phyloP scores from a whole-genome alignment of 64 coral and sea anemone genomes.

The Exaiptasia diaphana region DNA sequence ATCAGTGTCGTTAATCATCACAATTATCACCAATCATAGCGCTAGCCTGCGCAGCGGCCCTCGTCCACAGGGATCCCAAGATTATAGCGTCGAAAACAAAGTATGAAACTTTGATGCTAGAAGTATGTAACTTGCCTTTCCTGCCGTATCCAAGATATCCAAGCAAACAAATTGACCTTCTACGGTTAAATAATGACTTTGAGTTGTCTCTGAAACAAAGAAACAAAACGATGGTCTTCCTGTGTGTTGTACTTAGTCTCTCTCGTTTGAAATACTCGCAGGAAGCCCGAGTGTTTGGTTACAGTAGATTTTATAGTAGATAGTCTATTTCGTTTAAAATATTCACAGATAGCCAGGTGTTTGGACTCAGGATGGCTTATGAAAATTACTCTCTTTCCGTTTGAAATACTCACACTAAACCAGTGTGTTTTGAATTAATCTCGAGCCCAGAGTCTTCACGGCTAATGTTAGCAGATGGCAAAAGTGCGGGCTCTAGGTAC shows the following conservation, averaged over 20 bases:
- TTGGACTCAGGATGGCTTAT: too few relatives aligned
- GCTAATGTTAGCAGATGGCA: too few relatives aligned
- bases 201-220: constrained; percentile 51
- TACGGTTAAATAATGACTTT: constrained; percentile 55
- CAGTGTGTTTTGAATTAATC: too few relatives aligned
- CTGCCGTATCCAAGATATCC: constrained; percentile 65
- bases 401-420: too few relatives aligned
- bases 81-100: background rate
- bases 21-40: background rate
- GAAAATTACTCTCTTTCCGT: too few relatives aligned
- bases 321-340: background rate
- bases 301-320: background rate
- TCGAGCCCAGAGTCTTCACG: too few relatives aligned
- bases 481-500: too few relatives aligned
- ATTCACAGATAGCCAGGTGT: too few relatives aligned
- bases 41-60: background rate
- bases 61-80: background rate
- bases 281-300: background rate
- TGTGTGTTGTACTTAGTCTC: background rate
- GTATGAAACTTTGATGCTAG: background rate
- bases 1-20: background rate
- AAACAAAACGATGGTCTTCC: background rate
- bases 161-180: constrained; percentile 62
- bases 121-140: constrained; percentile 1
- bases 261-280: background rate